phyloP scores from a whole-genome alignment of 2,113 vertebrate species.

The Misgurnus anguillicaudatus region DNA sequence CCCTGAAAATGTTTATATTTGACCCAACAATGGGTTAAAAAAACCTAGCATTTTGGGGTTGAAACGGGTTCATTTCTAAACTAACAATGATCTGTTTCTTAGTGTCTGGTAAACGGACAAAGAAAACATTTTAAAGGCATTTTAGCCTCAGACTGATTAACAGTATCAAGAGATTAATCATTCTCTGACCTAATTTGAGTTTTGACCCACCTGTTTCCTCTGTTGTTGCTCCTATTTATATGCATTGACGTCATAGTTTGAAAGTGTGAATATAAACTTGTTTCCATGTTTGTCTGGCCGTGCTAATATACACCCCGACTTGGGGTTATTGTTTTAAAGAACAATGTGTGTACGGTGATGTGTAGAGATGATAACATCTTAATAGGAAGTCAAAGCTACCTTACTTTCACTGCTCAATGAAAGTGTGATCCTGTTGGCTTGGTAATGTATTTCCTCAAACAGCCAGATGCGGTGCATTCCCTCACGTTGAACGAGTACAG shows the following conservation, averaged over 20 bases:
- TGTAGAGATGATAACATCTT: slow-evolving; percentile 11
- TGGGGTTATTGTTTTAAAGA: slow-evolving; percentile 44
- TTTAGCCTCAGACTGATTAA: not conserved
- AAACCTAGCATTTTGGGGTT: no score
- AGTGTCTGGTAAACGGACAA: not conserved
- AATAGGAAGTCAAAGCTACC: slow-evolving; percentile 43
- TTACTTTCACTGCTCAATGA: slow-evolving; percentile 39
- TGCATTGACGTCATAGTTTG: slow-evolving; percentile 9
- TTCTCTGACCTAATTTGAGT: slow-evolving; percentile 6
- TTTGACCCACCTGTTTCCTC: slow-evolving; percentile 14
- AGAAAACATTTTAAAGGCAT: not conserved
- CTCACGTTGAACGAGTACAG: slow-evolving; percentile 17
- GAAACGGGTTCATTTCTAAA: no score
- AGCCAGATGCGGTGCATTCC: slow-evolving; percentile 18
- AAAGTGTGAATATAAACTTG: slow-evolving; percentile 6
- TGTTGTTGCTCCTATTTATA: slow-evolving; percentile 25
- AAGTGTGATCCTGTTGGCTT: slow-evolving; percentile 50
- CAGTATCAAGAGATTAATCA: not conserved
- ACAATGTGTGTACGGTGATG: slow-evolving; percentile 34
- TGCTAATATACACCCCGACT: slow-evolving; percentile 26
- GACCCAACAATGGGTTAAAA: no score
- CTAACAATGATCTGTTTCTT: not conserved
- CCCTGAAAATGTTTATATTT: no score
- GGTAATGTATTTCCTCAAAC: slow-evolving; percentile 29
- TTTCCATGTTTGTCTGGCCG: slow-evolving; percentile 20